Evolutionary conservation across 2,113 vertebrate species (phyloP).

Genomic region (Papio anubis): DNA sequence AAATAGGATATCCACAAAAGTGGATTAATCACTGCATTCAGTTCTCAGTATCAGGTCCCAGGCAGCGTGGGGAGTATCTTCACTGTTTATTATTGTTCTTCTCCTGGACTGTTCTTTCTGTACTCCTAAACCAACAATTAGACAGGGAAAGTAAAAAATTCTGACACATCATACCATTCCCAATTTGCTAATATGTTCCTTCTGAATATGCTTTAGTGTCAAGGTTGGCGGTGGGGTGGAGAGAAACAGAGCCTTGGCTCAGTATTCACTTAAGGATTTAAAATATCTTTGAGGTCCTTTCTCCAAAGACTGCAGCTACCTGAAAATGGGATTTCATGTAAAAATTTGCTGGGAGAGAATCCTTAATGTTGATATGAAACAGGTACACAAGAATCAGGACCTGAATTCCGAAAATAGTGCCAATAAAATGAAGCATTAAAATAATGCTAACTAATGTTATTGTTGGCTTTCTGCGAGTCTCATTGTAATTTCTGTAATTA

Average conservation of each 20-base stretch:
- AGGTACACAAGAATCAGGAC: background rate
- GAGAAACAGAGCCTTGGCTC: background rate
- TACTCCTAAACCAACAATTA: background rate
- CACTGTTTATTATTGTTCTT: background rate
- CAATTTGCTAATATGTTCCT: background rate
- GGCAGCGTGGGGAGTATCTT: background rate
- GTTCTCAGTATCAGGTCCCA: background rate
- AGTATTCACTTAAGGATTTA: background rate
- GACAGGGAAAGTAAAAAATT: background rate
- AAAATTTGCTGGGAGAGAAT: background rate
- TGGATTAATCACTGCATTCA: background rate
- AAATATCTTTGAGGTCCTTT: background rate
- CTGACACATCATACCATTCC: background rate
- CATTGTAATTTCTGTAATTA: constrained; percentile 4
- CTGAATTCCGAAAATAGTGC: background rate
- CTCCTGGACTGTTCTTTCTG: background rate
- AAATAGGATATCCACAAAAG: background rate
- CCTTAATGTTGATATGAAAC: background rate
- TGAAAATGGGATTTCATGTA: background rate
- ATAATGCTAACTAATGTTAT: background rate
- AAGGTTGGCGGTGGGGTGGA: background rate
- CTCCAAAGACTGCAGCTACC: background rate
- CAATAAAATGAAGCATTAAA: background rate
- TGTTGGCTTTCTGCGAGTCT: background rate
- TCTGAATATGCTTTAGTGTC: background rate